Evolutionary conservation across 2,888 invertebrate genomes (phyloP), one percentile per base, ranked within the genome.

Genomic region (Rhagophthalmus giganteus): DNA sequence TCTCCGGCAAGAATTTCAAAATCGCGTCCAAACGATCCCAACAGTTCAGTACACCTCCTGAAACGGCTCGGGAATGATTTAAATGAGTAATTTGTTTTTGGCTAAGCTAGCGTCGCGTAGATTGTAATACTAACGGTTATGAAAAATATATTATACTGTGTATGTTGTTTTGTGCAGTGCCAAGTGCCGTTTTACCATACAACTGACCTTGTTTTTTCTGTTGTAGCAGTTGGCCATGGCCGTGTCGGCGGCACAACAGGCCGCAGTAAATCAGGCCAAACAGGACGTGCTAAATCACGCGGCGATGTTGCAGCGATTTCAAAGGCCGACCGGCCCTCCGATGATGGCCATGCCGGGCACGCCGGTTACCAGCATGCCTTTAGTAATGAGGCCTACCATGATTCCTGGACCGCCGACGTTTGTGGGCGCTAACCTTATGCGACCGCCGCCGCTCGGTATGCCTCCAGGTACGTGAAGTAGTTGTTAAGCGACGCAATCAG

Each of bases 381-480:
- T 80, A 7, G 78, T 81, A 70, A 78, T 78, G 48, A 68, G 79
- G 54, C 78, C 75, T n/a, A 75, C 78, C 71, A 76, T 78, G 44
- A 66, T 79, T 24, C 77, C 77, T 27, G 74, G 73, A 11, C 79
- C 79, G 13, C 79, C 80, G 31, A 77, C 69, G 8, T 60, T 73
- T 28, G 69, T 79, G 60, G 80, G 80, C 71, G 82, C 82, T 72
- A 82, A 79, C 74, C 76, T 82, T 74, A 81, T 82, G 81, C 77
- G 82, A 74, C 82, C 82, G 69, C 81, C 81, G 68, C 81, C 80
- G 68, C 78, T 83, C 76, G 81, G 81, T 74, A 76, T 82, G 69
- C 81, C 82, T 63, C 81, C 83, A 81, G 83, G 84, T 84, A 81
- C 78, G 80, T 78, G 68, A 60, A 57, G 37, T 54, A 54, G 39